Evolutionary conservation across 2,113 vertebrate genomes (phyloP).

Genomic region (Leptosomus discolor): DNA sequence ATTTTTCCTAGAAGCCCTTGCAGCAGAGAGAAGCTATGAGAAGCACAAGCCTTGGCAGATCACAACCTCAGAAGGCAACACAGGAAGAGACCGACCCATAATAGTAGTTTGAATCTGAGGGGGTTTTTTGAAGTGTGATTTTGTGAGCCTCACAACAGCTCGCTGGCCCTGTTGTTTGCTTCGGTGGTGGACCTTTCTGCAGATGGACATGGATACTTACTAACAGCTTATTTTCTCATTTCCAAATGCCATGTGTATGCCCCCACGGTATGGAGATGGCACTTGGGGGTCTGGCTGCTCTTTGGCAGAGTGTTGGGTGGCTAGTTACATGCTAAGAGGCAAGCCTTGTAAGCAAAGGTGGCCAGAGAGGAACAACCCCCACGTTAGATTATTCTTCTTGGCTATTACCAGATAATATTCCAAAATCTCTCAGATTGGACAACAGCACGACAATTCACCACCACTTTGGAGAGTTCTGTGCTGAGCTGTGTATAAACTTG

Average conservation of each 20-base stretch:
- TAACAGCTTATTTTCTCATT: background rate
- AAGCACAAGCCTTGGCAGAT: background rate
- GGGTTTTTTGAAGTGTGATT: background rate
- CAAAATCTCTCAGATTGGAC: background rate
- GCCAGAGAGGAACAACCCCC: background rate
- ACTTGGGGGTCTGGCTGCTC: background rate
- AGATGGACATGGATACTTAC: background rate
- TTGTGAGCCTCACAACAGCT: background rate
- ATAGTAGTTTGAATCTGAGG: background rate
- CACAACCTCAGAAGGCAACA: background rate
- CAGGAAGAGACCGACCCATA: background rate
- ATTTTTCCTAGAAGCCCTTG: background rate
- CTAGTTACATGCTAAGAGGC: background rate
- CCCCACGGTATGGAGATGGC: accelerated
- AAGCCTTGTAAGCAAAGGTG: background rate
- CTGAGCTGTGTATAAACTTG: background rate
- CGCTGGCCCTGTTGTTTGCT: background rate
- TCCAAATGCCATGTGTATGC: background rate
- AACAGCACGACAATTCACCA: accelerated
- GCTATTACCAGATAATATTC: background rate
- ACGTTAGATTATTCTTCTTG: background rate
- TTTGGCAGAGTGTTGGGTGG: accelerated
- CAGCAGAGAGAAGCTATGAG: background rate
- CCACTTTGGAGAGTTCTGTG: background rate
- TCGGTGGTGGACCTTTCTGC: background rate